Base-by-base conservation (phyloP, 2,888 invertebrate species). In the Dyspetes luteomarginatus region DNA sequence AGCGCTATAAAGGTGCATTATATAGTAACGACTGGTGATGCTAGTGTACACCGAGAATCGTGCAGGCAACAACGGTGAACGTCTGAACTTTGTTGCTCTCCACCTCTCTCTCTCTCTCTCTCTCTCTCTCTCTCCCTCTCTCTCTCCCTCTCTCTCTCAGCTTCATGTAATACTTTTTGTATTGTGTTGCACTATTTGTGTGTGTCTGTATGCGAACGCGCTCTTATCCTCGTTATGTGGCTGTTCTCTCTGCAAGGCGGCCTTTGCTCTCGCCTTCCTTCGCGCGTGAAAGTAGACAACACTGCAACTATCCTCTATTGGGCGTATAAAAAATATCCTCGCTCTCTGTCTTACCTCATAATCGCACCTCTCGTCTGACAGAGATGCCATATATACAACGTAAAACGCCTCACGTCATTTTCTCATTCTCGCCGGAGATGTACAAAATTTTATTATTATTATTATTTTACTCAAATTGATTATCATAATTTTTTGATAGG, bases 31-130 rank as follows among this genome's bases (percentile, higher is more conserved):
- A 55, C 28, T 24, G 64, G 28, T 43, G 60, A 43, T 69, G 64
- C 26, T 68, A 56, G 80, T 73, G 68, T 62, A 56, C 76, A 69
- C 67, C 76, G 78, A 81, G 82, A 86, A 87, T 88, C 84, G 84
- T 83, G 84, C 82, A 79, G 82, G 83, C 83, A 84, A 78, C 80
- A 72, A 84, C 83, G 87, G 89, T 90, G 89, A 89, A 89, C 88
- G 89, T 86, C 86, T 89, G 89, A 90, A 90, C 89, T 90, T 89
- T 87, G 87, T 87, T 88, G 83, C 83, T 74, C 50, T 60, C 72
- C 12, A 55, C 43, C 65, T 56, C 74, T 74, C 64, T 45, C 43
- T 24, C 9, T 28, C 9, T 15, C 48, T 12, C 36, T 22, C 22
- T 22, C 41, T 60, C 24, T 30, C 45, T 52, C 52, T 36, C 24